A percentile compares a stretch with the other conserved stretches of the same genome.
phyloP scores from a whole-genome alignment of 1,140 invertebrate species.

The Bombyx mandarina region DNA sequence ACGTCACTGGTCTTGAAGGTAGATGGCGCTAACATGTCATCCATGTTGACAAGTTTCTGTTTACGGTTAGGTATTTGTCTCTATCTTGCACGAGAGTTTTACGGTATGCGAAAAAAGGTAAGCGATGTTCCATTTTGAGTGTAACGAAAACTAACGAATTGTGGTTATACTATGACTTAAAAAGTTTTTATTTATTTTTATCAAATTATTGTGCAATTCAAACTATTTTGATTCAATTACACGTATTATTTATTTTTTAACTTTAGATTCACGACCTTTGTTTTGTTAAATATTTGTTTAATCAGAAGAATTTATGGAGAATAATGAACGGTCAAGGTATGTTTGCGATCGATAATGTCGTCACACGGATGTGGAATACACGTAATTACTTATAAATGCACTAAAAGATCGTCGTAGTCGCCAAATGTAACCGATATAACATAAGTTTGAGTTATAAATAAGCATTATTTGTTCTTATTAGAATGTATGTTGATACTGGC shows the following conservation, averaged over 20 bases:
- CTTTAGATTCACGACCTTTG: constrained; percentile 23
- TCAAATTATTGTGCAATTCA: constrained; percentile 43
- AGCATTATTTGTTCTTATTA: constrained; percentile 2
- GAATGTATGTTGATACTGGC: neutral
- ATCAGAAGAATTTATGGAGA: constrained; percentile 43
- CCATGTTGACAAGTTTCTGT: constrained; percentile 39
- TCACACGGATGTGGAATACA: constrained; percentile 41
- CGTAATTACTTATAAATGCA: constrained; percentile 20
- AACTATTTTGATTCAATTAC: constrained; percentile 20
- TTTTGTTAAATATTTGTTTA: constrained; percentile 12
- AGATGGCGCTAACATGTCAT: constrained; percentile 43
- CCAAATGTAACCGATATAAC: too few relatives aligned
- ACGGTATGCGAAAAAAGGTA: constrained; percentile 17
- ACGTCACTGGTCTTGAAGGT: constrained; percentile 22
- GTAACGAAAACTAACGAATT: constrained; percentile 67
- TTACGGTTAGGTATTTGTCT: constrained; percentile 35
- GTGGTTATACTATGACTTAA: constrained; percentile 44
- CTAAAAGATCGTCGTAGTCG: neutral
- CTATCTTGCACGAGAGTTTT: constrained; percentile 19
- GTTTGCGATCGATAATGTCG: constrained; percentile 62
- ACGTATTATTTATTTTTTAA: constrained; percentile 21
- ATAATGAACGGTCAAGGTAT: constrained; percentile 57
- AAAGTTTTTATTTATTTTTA: constrained; percentile 50
- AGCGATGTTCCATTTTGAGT: constrained; percentile 46
- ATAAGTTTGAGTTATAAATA: neutral